A percentile compares a stretch with the other conserved stretches of the same genome.
These are phyloP conservation scores for Zaprionus obscuricornis DNA, from an alignment of 2,888 invertebrate genomes.

Conservation along the genomic window DNA sequence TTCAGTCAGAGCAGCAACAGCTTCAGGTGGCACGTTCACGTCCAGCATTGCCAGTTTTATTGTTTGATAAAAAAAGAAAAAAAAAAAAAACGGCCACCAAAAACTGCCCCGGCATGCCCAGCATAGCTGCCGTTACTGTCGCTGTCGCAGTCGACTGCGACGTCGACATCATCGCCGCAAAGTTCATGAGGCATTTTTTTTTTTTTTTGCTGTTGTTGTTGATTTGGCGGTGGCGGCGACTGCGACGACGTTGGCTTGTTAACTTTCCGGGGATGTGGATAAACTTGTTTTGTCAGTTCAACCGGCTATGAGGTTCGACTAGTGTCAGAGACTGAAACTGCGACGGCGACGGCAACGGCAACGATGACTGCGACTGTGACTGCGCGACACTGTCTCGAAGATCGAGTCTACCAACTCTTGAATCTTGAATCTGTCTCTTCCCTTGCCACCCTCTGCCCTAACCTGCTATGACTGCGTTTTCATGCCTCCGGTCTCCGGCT, in stretches of 20 bases:
- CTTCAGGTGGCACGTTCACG: conserved; percentile 62
- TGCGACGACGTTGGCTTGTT: conserved; percentile 28
- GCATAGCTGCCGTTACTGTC: conserved; percentile 21
- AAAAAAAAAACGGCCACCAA: no score
- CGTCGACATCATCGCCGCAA: no score
- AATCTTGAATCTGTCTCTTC: neutral
- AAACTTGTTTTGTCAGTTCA: conserved; percentile 70
- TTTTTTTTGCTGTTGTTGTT: conserved; percentile 27
- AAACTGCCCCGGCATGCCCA: conserved; percentile 11
- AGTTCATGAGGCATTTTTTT: conserved; percentile 49
- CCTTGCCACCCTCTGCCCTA: neutral
- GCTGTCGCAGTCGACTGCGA: conserved; percentile 39
- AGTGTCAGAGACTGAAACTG: conserved; percentile 25
- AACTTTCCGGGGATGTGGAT: conserved; percentile 77
- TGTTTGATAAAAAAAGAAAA: conserved; percentile 62
- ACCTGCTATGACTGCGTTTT: no score
- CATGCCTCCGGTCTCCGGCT: no score
- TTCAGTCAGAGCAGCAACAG: conserved; percentile 47
- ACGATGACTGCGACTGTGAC: no score
- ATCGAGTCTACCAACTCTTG: conserved; percentile 33
- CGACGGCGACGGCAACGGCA: conserved; percentile 7
- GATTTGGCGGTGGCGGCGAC: conserved; percentile 19
- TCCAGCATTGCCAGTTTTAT: no score
- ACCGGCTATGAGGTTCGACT: conserved; percentile 52
- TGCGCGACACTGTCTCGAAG: conserved; percentile 23